Percentiles rank a stretch among this genome's conserved stretches.
Conservation (phyloP, 2,888 invertebrate genomes). For the Ichneumoninae sp. region DNA sequence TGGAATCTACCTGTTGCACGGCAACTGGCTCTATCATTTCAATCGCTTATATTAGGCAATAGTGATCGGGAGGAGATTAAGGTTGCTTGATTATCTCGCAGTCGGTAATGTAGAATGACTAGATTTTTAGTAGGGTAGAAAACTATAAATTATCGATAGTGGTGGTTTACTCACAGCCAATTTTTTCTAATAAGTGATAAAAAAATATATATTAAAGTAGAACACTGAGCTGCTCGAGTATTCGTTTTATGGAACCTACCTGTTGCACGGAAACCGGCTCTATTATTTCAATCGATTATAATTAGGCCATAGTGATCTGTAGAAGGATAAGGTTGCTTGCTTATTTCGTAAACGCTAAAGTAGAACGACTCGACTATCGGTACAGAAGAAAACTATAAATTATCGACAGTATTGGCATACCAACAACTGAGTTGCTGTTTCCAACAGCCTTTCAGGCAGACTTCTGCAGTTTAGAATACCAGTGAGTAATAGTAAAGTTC, state of each 20-base stretch:
- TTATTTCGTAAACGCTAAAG: not conserved
- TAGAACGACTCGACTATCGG: not conserved
- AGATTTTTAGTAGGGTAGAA: not conserved
- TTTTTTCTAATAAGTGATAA: not conserved
- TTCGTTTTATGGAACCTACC: slow-evolving; percentile 9
- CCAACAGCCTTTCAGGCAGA: not conserved
- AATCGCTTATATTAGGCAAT: too few species aligned
- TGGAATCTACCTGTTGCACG: not conserved
- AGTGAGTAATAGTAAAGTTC: not conserved
- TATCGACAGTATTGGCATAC: not conserved
- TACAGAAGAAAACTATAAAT: not conserved
- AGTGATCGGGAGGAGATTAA: too few species aligned
- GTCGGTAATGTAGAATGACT: too few species aligned
- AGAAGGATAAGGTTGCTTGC: not conserved
- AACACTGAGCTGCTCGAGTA: not conserved
- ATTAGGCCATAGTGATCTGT: slow-evolving; percentile 2
- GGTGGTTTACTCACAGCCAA: not conserved
- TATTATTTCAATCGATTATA: slow-evolving; percentile 25
- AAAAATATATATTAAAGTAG: not conserved
- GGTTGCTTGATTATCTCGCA: too few species aligned
- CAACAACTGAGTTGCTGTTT: not conserved
- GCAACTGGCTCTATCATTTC: too few species aligned
- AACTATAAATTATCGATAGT: not conserved
- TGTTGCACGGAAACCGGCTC: slow-evolving; percentile 10
- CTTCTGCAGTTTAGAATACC: not conserved